phyloP scores from a whole-genome alignment of 2,888 invertebrate species.

The Rhagonycha fulva region DNA sequence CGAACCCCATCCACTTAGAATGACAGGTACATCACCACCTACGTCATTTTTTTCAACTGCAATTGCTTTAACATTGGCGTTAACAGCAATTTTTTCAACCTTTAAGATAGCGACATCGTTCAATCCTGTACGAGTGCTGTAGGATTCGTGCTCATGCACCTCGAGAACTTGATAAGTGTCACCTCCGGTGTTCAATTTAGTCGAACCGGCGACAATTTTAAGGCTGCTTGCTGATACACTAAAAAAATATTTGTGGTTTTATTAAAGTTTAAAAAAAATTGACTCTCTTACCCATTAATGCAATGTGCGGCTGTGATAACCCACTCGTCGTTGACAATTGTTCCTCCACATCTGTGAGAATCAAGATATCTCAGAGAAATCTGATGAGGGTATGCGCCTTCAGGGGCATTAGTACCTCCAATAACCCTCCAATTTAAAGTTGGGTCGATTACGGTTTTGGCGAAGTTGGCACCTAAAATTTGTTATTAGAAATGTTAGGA shows the following conservation, averaged over 20 bases:
- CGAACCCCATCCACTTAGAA: slow-evolving; percentile 33
- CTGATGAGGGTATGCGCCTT: slow-evolving; percentile 59
- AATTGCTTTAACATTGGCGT: slow-evolving; percentile 27
- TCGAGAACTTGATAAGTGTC: background rate
- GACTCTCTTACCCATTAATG: background rate
- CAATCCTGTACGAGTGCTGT: background rate
- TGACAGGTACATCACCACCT: slow-evolving; percentile 44
- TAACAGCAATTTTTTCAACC: slow-evolving; percentile 21
- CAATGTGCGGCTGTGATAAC: background rate
- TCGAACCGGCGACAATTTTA: background rate
- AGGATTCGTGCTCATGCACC: background rate
- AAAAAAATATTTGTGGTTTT: background rate
- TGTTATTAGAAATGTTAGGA: background rate
- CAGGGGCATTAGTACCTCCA: slow-evolving; percentile 59
- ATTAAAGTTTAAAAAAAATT: background rate
- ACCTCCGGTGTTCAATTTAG: background rate
- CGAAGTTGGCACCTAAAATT: too few species aligned
- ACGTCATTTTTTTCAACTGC: slow-evolving; percentile 48
- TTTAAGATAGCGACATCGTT: background rate
- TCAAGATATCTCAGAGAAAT: slow-evolving; percentile 59
- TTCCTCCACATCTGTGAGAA: slow-evolving; percentile 54
- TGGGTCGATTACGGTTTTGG: background rate
- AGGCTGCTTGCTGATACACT: background rate
- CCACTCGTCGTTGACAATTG: background rate
- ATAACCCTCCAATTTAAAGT: slow-evolving; percentile 39